Evolutionary conservation across 2,888 invertebrate species (phyloP).

Genomic region (Omphaloscelis lunosa): DNA sequence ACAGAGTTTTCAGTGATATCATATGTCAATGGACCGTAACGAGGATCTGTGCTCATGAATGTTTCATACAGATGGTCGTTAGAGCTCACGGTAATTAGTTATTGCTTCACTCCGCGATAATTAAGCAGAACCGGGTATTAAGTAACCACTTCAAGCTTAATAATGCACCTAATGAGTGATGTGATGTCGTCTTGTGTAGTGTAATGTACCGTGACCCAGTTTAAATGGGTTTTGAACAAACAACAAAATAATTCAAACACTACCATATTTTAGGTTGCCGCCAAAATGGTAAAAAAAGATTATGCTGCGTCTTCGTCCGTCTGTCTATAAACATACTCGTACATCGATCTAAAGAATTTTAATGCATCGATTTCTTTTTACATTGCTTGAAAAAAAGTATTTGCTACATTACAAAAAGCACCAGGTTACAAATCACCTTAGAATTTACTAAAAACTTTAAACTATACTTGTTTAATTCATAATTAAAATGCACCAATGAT

Average conservation of each 20-base stretch:
- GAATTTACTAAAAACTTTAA: not conserved
- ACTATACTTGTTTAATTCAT: not conserved
- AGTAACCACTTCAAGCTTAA: constrained; percentile 47
- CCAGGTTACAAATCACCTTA: too few species aligned
- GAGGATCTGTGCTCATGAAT: constrained; percentile 51
- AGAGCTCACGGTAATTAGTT: constrained; percentile 60
- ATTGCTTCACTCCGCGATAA: constrained; percentile 60
- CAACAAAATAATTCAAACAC: too few species aligned
- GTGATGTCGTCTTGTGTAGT: constrained; percentile 7
- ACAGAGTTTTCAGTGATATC: constrained; percentile 30
- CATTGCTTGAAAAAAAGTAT: not conserved
- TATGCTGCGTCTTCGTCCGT: not conserved
- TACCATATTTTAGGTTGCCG: not conserved
- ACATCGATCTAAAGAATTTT: not conserved
- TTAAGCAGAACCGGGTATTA: constrained; percentile 56
- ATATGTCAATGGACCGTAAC: constrained; percentile 53
- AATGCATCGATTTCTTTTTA: not conserved
- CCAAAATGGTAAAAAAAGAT: too few species aligned
- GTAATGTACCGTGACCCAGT: not conserved
- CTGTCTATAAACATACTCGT: not conserved
- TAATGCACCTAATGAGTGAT: constrained; percentile 58
- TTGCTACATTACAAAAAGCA: not conserved
- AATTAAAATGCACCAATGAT: not conserved
- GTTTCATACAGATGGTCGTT: constrained; percentile 59
- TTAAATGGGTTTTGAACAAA: not conserved